Percentiles rank a stretch among this genome's conserved stretches.
Evolutionary conservation across 2,113 vertebrate genomes (phyloP).

Genomic region (Craseonycteris thonglongyai): DNA sequence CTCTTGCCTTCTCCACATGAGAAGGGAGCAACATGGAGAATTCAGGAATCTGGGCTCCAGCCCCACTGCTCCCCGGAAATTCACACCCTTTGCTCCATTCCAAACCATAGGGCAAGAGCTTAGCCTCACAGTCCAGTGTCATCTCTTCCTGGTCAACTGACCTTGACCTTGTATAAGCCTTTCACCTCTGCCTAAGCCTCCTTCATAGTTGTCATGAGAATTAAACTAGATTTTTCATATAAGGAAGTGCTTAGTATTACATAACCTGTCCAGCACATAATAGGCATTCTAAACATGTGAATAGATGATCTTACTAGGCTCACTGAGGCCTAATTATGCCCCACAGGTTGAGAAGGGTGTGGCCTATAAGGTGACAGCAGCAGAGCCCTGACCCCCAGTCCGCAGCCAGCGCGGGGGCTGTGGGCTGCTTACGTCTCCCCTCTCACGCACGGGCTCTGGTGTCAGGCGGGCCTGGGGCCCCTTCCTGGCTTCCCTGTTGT

Average conservation of each 20-base stretch:
- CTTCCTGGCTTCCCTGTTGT: background rate
- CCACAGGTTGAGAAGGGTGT: background rate
- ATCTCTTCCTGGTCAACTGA: background rate
- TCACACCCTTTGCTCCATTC: background rate
- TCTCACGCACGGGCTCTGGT: background rate
- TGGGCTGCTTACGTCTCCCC: too few species aligned
- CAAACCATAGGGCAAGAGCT: rapidly evolving
- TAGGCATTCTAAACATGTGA: background rate
- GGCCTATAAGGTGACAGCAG: background rate
- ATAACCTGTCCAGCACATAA: background rate
- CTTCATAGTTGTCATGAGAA: background rate
- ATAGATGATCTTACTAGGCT: background rate
- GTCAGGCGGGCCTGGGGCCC: rapidly evolving
- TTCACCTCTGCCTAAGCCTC: background rate
- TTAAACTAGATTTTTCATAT: background rate
- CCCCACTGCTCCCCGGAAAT: background rate
- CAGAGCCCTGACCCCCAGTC: background rate
- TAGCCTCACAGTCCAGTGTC: background rate
- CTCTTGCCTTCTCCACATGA: background rate
- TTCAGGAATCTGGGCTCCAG: background rate
- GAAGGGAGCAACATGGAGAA: background rate
- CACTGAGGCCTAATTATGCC: background rate
- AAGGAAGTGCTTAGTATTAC: background rate
- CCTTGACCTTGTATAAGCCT: background rate
- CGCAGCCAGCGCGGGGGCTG: background rate